Evolutionary conservation across 2,113 vertebrate species (phyloP).

Genomic region (Pycnonotus jocosus): DNA sequence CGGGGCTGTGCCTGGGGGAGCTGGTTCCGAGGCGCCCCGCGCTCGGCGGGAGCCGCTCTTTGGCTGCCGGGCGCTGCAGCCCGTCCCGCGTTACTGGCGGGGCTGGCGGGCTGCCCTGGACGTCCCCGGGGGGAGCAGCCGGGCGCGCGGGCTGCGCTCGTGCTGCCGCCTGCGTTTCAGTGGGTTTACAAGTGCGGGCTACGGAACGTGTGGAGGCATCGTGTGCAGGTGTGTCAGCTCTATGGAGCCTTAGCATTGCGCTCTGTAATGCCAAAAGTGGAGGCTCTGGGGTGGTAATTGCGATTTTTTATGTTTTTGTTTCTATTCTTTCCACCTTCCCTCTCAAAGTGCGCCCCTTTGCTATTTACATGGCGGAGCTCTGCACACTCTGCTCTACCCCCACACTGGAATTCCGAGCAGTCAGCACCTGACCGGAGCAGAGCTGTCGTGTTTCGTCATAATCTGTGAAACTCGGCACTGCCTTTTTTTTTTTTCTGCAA

Average conservation of each 20-base stretch:
- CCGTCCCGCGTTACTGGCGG: rapidly evolving
- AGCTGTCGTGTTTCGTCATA: background rate
- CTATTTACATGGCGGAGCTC: rapidly evolving
- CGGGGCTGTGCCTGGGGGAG: rapidly evolving
- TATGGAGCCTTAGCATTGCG: background rate
- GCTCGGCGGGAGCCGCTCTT: rapidly evolving
- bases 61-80: background rate
- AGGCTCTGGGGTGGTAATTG: background rate
- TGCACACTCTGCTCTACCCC: background rate
- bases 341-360: background rate
- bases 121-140: rapidly evolving
- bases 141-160: rapidly evolving
- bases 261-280: rapidly evolving
- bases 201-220: no score
- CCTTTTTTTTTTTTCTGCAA: background rate
- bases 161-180: rapidly evolving
- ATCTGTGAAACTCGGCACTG: background rate
- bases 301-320: background rate
- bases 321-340: rapidly evolving
- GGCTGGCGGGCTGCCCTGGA: rapidly evolving
- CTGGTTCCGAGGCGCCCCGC: rapidly evolving
- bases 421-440: background rate
- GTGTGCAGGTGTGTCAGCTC: no score
- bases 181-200: background rate
- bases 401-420: rapidly evolving